A percentile compares a stretch with the other conserved stretches of the same genome.
Conservation (phyloP, 92 coral and sea anemone species). For the Parazoanthus atlanticus region DNA sequence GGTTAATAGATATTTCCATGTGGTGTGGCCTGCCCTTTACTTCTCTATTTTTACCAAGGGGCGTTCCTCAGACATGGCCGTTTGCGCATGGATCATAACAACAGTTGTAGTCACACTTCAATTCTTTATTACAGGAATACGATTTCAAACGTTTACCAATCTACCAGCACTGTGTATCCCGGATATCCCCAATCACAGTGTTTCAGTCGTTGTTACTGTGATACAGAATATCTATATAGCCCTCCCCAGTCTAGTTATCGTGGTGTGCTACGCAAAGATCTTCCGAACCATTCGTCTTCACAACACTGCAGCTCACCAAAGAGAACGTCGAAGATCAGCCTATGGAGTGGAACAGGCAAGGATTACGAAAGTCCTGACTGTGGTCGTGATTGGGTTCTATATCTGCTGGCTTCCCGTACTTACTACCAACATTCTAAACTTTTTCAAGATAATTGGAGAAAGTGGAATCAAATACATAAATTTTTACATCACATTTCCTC, state of each 20-base stretch:
- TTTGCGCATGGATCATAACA: neutral
- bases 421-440: neutral
- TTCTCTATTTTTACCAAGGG: neutral
- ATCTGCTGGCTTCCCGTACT: neutral
- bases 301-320: neutral
- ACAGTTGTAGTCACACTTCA: neutral
- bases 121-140: neutral
- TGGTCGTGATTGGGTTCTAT: neutral
- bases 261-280: neutral
- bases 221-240: neutral
- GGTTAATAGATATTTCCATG: neutral
- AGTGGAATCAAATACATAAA: neutral
- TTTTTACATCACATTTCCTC: neutral
- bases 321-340: neutral
- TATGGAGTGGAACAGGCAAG: neutral
- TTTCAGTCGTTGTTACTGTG: neutral
- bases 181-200: neutral
- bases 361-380: neutral
- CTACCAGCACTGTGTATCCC: neutral
- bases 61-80: neutral
- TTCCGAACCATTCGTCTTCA: too few relatives aligned
- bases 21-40: neutral
- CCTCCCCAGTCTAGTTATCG: neutral
- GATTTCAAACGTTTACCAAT: neutral
- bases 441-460: neutral